Percentiles rank a stretch among this genome's conserved stretches.
Evolutionary conservation across 2,888 invertebrate species (phyloP).

Genomic region (Sarcophaga subvicina): DNA sequence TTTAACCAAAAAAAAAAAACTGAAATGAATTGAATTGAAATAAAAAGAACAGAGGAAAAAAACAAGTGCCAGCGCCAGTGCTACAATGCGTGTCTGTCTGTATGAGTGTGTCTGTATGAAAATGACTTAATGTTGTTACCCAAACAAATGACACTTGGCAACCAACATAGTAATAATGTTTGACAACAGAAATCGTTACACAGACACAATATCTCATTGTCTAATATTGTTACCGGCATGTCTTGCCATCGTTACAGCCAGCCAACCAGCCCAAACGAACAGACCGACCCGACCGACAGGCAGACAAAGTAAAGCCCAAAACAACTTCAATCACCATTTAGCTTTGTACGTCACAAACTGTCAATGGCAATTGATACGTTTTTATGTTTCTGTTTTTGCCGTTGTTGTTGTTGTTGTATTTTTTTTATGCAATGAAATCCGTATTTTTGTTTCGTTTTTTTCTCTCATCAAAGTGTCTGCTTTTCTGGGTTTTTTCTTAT

Average conservation of each 20-base stretch:
- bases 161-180: conserved; percentile 25
- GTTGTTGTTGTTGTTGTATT: neutral
- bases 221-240: conserved; percentile 5
- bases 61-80: neutral
- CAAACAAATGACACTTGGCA: conserved; percentile 43
- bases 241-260: neutral
- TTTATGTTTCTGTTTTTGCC: conserved; percentile 15
- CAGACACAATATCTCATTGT: neutral
- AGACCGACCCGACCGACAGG: neutral
- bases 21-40: neutral
- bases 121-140: neutral
- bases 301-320: conserved; percentile 3
- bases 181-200: conserved; percentile 29
- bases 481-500: neutral
- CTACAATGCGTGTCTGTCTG: neutral
- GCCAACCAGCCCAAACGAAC: neutral
- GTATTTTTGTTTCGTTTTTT: conserved; percentile 9
- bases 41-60: neutral
- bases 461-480: conserved; percentile 4
- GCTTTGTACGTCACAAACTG: conserved; percentile 52
- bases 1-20: neutral
- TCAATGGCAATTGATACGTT: conserved; percentile 67
- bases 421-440: neutral
- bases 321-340: conserved; percentile 13
- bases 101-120: neutral